A percentile compares a stretch with the other conserved stretches of the same genome.
phyloP scores from a whole-genome alignment of 2,888 invertebrate species.

The Coecobrya sp. region DNA sequence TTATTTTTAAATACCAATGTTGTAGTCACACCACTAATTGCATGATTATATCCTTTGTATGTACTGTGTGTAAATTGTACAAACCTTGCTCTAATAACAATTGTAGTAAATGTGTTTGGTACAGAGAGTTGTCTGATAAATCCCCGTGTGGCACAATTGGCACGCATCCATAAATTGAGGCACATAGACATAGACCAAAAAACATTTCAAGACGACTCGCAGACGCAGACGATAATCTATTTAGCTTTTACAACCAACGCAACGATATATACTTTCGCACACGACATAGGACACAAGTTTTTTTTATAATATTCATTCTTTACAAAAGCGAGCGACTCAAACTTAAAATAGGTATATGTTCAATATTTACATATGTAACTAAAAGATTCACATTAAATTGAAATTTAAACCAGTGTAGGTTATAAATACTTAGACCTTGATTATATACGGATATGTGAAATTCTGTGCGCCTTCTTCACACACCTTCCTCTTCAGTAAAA shows the following conservation, averaged over 20 bases:
- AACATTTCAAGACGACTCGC: background rate
- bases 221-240: background rate
- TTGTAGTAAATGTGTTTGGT: background rate
- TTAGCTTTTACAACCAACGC: background rate
- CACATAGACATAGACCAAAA: background rate
- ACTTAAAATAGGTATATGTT: no score
- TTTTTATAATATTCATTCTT: background rate
- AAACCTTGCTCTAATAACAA: constrained; percentile 53
- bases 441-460: no score
- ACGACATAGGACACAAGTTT: background rate
- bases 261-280: background rate
- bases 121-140: constrained; percentile 58
- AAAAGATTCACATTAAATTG: no score
- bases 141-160: constrained; percentile 73
- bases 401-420: no score
- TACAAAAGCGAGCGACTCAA: background rate
- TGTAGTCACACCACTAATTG: constrained; percentile 1
- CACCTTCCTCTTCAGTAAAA: no score
- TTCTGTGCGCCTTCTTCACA: no score
- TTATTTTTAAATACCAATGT: constrained; percentile 10
- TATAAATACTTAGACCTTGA: no score
- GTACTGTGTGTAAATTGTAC: constrained; percentile 14
- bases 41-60: constrained; percentile 15
- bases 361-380: no score
- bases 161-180: constrained; percentile 53